These are phyloP conservation scores for Gnathonemus longibarbis DNA, from an alignment of 2,113 vertebrate species.

Conservation along the genomic window DNA sequence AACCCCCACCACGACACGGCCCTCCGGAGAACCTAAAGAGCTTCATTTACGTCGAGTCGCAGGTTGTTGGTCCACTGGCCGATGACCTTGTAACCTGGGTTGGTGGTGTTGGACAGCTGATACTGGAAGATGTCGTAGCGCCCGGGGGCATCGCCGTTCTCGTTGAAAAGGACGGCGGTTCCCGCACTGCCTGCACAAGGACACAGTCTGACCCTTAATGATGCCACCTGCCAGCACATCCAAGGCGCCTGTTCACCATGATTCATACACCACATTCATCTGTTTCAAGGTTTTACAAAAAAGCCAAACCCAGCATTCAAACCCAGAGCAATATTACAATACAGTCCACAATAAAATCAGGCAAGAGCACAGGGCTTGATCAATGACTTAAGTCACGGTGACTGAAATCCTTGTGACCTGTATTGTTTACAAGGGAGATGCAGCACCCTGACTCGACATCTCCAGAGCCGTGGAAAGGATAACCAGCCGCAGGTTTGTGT, in stretches of 20 bases:
- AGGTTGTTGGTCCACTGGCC: slow-evolving; percentile 83
- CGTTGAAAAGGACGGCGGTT: slow-evolving; percentile 81
- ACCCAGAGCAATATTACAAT: background rate
- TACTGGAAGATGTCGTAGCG: slow-evolving; percentile 93
- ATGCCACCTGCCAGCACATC: background rate
- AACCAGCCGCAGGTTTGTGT: background rate
- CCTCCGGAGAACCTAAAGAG: background rate
- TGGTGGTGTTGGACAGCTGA: slow-evolving; percentile 72
- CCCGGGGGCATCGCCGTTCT: slow-evolving; percentile 81
- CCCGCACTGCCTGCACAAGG: slow-evolving; percentile 72
- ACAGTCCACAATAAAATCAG: background rate
- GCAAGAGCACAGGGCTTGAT: background rate
- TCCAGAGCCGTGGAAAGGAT: background rate
- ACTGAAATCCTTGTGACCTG: background rate
- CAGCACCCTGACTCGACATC: background rate
- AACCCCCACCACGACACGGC: background rate
- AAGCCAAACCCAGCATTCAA: slow-evolving; percentile 11
- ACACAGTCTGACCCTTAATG: background rate
- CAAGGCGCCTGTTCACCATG: background rate
- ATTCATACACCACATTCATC: background rate
- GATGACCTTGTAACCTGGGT: slow-evolving; percentile 69
- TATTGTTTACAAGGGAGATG: background rate
- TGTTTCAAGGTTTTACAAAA: background rate
- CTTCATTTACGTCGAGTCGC: slow-evolving; percentile 62
- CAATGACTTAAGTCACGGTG: background rate